Percentiles rank a stretch among this genome's conserved stretches.
Evolutionary conservation across 2,888 invertebrate genomes (phyloP).

Genomic region (Cryptocephalus moraei): DNA sequence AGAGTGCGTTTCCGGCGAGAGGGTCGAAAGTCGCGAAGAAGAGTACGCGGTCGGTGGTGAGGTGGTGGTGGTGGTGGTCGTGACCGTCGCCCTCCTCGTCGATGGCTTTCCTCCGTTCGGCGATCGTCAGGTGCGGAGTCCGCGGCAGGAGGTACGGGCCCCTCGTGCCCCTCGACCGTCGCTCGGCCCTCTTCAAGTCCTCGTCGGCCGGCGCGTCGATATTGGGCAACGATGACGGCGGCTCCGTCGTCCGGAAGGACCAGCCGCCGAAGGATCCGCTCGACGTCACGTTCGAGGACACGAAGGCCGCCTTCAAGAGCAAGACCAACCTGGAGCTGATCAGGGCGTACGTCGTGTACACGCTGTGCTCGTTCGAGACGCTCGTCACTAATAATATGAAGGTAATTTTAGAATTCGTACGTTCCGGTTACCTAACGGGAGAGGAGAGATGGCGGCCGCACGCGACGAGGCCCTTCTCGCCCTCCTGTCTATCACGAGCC

Average conservation of each 20-base stretch:
- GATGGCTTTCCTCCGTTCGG: slow-evolving; percentile 42
- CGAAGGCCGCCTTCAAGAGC: slow-evolving; percentile 86
- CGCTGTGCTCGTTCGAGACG: slow-evolving; percentile 77
- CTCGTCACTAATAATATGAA: slow-evolving; percentile 87
- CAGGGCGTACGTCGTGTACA: slow-evolving; percentile 84
- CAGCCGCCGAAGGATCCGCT: slow-evolving; percentile 35
- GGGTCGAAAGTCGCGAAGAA: too few species aligned
- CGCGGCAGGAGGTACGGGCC: slow-evolving; percentile 29
- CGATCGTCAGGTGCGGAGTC: slow-evolving; percentile 36
- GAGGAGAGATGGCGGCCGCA: neutral
- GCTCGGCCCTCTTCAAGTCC: slow-evolving; percentile 33
- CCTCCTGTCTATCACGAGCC: too few species aligned
- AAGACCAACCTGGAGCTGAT: slow-evolving; percentile 89
- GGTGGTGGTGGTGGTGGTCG: too few species aligned
- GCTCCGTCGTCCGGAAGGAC: slow-evolving; percentile 5
- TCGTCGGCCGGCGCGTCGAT: slow-evolving; percentile 44
- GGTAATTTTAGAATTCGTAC: slow-evolving; percentile 49
- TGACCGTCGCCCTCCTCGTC: too few species aligned
- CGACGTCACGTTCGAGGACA: slow-evolving; percentile 80
- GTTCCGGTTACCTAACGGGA: neutral
- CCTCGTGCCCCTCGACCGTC: slow-evolving; percentile 27
- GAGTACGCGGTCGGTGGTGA: too few species aligned
- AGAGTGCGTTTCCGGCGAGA: too few species aligned
- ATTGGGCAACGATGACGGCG: too few species aligned
- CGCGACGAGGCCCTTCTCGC: too few species aligned